Evolutionary conservation across 2,888 invertebrate species (phyloP), one percentile per base, ranked within the genome.

Genomic region (Philereme transversata): DNA sequence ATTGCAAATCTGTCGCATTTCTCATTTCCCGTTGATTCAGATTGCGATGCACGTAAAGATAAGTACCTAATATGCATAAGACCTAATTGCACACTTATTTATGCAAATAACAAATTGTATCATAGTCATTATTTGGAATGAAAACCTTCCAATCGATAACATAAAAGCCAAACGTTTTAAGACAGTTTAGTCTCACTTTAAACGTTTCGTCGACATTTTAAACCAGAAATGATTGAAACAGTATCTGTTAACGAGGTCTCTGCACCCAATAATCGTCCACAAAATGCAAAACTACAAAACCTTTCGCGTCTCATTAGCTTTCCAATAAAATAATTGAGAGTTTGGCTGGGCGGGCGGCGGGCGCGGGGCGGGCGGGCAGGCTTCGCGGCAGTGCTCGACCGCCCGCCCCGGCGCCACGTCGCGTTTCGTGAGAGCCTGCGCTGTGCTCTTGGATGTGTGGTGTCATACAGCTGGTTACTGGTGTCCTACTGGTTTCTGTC

Each of bases 281-380:
- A 45, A 56, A 63, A 56, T 59, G 55, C 59, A 59, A 56, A 63
- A 63, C 59, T 63, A 63, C 62, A 58, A 58, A 62, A 62, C 62
- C 44, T 50, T 62, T 62, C 62, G 43, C 88, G 88, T 86, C 90
- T 90, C 90, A 91, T 91, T 90, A 91, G 88, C 86, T 90, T 87
- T 83, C 80, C 89, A 88, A 91, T 91, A 90, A 91, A 90, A 90
- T 91, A 90, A 91, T 90, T 88, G 90, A 84, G 90, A 88, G 88
- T 87, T 88, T 86, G 72, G 76, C 62, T 72, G 64, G 72, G 76
- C 72, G 74, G 65, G 60, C 74, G 67, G 76, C 22, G 22, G 74
- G 76, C 70, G 69, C 73, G 71, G 22, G 72, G 64, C 49, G 52
- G 62, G 67, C 54, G 61, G 69, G 76, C 77, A 74, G 74, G 71